Evolutionary conservation across 2,797 vertebrate genomes (phyloP).

Genomic region (Triplophysa yarkandensis): DNA sequence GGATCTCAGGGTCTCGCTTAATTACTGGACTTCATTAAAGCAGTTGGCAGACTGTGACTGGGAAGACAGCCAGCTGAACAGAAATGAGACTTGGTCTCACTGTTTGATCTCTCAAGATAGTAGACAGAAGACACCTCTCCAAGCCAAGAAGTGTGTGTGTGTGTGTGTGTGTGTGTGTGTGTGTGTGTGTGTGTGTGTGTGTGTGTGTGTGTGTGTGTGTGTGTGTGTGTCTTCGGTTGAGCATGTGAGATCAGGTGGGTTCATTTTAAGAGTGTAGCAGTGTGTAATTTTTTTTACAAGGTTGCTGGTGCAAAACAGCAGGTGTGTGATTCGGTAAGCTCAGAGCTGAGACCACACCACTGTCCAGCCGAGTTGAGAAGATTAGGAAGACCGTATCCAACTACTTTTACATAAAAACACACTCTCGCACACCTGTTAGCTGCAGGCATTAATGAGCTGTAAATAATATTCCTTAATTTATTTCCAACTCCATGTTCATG

Average conservation of each 20-base stretch:
- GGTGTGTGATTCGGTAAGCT: slow-evolving; percentile 32
- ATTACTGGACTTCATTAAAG: slow-evolving; percentile 58
- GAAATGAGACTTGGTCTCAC: slow-evolving; percentile 44
- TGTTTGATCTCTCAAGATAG: slow-evolving; percentile 52
- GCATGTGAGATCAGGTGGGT: neutral
- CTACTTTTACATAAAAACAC: slow-evolving; percentile 4
- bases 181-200: neutral
- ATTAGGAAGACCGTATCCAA: neutral
- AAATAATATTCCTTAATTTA: slow-evolving; percentile 19
- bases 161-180: slow-evolving; percentile 11
- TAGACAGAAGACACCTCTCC: slow-evolving; percentile 25
- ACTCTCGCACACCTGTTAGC: slow-evolving; percentile 35
- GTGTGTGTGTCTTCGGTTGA: neutral
- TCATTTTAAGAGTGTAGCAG: slow-evolving; percentile 18
- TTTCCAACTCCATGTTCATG: neutral
- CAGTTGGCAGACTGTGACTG: slow-evolving; percentile 54
- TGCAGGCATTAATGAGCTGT: slow-evolving; percentile 27
- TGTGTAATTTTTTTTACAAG: neutral
- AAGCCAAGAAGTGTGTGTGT: slow-evolving; percentile 14
- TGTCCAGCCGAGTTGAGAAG: slow-evolving; percentile 20
- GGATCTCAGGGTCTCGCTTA: slow-evolving; percentile 53
- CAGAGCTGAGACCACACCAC: slow-evolving; percentile 29
- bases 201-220: slow-evolving; percentile 13
- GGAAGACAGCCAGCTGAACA: slow-evolving; percentile 39
- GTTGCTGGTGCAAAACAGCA: slow-evolving; percentile 19